Percentiles rank a stretch among this genome's conserved stretches.
Evolutionary conservation across 2,888 invertebrate species (phyloP).

Genomic region (Alloplasta piceator): DNA sequence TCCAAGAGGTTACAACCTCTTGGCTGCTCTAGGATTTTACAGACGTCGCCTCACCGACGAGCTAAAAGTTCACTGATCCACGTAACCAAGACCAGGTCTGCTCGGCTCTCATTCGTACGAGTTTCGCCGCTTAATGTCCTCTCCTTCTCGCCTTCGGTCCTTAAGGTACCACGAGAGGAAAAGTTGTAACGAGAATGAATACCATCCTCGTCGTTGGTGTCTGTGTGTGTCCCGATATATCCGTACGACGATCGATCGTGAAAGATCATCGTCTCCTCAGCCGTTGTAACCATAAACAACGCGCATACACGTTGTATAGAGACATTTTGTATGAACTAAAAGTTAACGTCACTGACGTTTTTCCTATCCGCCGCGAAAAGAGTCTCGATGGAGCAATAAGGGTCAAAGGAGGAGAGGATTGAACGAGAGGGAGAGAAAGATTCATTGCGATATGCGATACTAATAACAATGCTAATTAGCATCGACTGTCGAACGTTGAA

Average conservation of each 20-base stretch:
- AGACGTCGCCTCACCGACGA: constrained; percentile 34
- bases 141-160: constrained; percentile 31
- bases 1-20: background rate
- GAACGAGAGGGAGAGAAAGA: background rate
- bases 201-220: background rate
- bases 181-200: constrained; percentile 62
- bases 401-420: constrained; percentile 26
- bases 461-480: constrained; percentile 76
- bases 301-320: constrained; percentile 12
- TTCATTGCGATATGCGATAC: constrained; percentile 29
- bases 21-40: constrained; percentile 46
- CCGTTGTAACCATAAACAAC: constrained; percentile 70
- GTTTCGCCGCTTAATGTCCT: too few species aligned
- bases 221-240: constrained; percentile 52
- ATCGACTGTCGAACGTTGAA: constrained; percentile 63
- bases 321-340: background rate
- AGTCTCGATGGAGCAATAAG: constrained; percentile 3
- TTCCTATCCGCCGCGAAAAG: too few species aligned
- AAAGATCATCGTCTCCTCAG: constrained; percentile 75
- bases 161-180: constrained; percentile 32
- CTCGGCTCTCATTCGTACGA: background rate
- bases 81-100: constrained; percentile 35
- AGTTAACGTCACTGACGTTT: too few species aligned
- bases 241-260: constrained; percentile 76
- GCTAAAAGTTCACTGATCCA: constrained; percentile 64